Percentiles rank a stretch among this genome's conserved stretches.
phyloP scores from a whole-genome alignment of 2,888 invertebrate species.

The Eupithecia exiguata region DNA sequence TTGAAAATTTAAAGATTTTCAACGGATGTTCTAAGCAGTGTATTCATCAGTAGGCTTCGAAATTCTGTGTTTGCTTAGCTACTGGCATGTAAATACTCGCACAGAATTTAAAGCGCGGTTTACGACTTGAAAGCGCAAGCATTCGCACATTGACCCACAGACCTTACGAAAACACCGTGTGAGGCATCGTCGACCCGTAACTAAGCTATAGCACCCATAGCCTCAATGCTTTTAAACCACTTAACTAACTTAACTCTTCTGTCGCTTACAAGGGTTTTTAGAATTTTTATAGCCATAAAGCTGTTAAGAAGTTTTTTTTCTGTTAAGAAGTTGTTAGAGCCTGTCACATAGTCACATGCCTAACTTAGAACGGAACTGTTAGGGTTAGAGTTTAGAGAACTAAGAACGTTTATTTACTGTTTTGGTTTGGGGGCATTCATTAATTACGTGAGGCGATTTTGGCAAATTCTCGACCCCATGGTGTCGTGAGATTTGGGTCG shows the following conservation, averaged over 20 bases:
- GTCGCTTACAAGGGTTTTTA: background rate
- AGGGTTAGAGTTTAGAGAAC: no score
- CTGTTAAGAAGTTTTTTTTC: background rate
- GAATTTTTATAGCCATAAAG: background rate
- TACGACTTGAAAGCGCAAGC: slow-evolving; percentile 12
- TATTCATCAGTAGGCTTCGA: background rate
- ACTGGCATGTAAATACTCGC: background rate
- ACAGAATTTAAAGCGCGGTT: background rate
- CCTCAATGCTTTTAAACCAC: background rate
- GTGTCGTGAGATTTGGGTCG: no score
- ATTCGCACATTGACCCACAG: slow-evolving; percentile 37
- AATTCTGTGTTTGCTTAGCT: background rate
- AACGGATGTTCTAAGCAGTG: background rate
- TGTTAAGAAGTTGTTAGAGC: background rate
- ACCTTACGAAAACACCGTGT: slow-evolving; percentile 34
- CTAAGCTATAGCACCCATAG: background rate
- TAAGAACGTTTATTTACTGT: no score
- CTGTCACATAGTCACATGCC: background rate
- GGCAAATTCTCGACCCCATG: no score
- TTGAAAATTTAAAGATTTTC: background rate
- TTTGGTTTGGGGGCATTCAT: no score
- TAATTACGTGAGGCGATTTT: no score
- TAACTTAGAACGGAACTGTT: no score
- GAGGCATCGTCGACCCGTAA: slow-evolving; percentile 1
- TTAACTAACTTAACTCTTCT: background rate